Evolutionary conservation across 2,113 vertebrate genomes (phyloP), one percentile per base, ranked within the genome.

Genomic region (Carettochelys insculpta): DNA sequence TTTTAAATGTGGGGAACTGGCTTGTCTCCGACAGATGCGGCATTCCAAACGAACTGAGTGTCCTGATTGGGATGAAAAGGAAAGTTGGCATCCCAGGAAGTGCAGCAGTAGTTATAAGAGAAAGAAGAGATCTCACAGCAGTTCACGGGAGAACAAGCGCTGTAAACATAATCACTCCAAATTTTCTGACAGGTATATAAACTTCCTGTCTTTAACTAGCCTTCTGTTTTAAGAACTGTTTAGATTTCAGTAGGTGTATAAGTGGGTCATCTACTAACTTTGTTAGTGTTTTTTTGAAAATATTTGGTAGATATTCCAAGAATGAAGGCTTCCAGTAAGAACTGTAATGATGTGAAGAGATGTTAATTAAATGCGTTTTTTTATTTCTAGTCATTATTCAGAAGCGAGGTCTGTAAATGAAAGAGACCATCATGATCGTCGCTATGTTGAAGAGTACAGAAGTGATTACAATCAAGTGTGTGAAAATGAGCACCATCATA

Each of bases 21-120:
- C 91, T 90, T 91, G 52, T 96, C 95, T 97, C 65, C 85, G 91
- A 12, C 83, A 98, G 98, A 98, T 98, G 98, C 97, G 96, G 20
- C 97, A 98, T 80, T 97, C 94, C 17, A 98, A 97, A 71, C 93
- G 87, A 89, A 90, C 95, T 47, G 94, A 95, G 3, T 97, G 96
- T 77, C 94, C 97, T 7, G 95, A 97, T 12, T 97, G 95, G 96
- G 94, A 98, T 3, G 95, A 98, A 81, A 98, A 97, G 38, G 95
- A 97, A 71, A 94, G 96, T 88, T 97, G 94, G 93, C 97, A 97
- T 93, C 53, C 2, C 81, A 82, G 90, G 76, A 97, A 94, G 31
- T 97, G 96, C 75, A 96, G 92, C 52, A 95, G 90, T 80, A 90
- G 92, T 20, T 97, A 95, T 68, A 97, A 98, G 38, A 97, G 96